Evolutionary conservation across 2,113 vertebrate genomes (phyloP).

Genomic region (Calonectris borealis): DNA sequence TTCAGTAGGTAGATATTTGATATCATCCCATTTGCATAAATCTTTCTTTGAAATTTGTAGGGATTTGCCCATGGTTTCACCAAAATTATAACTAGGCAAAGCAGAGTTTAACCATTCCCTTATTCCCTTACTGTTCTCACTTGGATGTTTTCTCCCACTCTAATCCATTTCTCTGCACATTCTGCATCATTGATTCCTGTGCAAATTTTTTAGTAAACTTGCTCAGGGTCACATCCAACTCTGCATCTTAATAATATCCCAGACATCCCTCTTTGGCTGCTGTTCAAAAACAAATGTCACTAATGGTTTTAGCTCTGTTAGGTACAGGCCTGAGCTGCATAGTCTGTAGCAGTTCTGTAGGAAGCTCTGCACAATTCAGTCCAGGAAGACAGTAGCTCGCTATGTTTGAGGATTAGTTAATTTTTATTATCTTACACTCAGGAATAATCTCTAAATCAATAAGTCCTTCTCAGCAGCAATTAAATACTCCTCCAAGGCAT

Average conservation of each 20-base stretch:
- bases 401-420: not conserved
- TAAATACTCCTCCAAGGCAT: not conserved
- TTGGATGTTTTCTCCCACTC: not conserved
- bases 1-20: not conserved
- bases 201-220: not conserved
- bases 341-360: not conserved
- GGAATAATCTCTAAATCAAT: not conserved
- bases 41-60: not conserved
- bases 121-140: not conserved
- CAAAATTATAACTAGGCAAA: not conserved
- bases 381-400: not conserved
- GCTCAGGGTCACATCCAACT: not conserved
- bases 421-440: not conserved
- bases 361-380: not conserved
- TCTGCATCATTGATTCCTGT: not conserved
- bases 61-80: not conserved
- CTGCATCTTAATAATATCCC: slow-evolving; percentile 11
- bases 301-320: not conserved
- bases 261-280: not conserved
- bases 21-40: not conserved
- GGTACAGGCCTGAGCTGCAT: not conserved
- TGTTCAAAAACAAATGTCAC: not conserved
- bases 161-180: not conserved
- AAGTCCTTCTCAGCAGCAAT: not conserved
- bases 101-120: not conserved